phyloP scores from a whole-genome alignment of 2,888 invertebrate species.

The Portevinia maculata region DNA sequence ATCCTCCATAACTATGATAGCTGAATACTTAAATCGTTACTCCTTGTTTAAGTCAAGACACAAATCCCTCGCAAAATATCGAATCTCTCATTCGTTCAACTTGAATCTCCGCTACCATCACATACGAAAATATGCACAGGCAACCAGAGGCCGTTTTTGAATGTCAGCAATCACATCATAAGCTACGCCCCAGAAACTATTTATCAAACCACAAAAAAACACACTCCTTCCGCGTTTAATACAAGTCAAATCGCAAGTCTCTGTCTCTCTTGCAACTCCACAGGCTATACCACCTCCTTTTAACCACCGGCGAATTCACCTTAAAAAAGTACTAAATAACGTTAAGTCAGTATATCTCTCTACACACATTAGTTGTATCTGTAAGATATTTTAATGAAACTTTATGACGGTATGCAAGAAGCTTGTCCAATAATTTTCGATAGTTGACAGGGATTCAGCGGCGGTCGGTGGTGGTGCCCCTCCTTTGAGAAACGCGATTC shows the following conservation, averaged over 20 bases:
- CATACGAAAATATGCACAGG: background rate
- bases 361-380: constrained; percentile 59
- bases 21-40: background rate
- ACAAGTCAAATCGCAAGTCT: constrained; percentile 1
- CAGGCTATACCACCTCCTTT: constrained; percentile 27
- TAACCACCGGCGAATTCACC: constrained; percentile 46
- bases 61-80: background rate
- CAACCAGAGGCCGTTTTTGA: constrained; percentile 9
- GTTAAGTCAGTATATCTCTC: constrained; percentile 60
- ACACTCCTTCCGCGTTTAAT: constrained; percentile 20
- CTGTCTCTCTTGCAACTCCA: background rate
- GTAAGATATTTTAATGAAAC: constrained; percentile 73
- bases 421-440: constrained; percentile 73
- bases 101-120: background rate
- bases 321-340: constrained; percentile 56
- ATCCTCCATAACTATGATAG: no score
- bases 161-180: constrained; percentile 58
- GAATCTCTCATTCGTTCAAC: background rate
- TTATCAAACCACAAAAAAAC: constrained; percentile 19
- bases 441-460: constrained; percentile 18
- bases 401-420: constrained; percentile 72
- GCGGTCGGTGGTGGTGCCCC: constrained; percentile 5
- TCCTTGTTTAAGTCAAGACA: background rate
- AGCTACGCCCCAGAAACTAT: constrained; percentile 53
- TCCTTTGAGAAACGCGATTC: constrained; percentile 56